phyloP scores from a whole-genome alignment of 2,888 invertebrate species.

The Pogonocherus hispidulus region DNA sequence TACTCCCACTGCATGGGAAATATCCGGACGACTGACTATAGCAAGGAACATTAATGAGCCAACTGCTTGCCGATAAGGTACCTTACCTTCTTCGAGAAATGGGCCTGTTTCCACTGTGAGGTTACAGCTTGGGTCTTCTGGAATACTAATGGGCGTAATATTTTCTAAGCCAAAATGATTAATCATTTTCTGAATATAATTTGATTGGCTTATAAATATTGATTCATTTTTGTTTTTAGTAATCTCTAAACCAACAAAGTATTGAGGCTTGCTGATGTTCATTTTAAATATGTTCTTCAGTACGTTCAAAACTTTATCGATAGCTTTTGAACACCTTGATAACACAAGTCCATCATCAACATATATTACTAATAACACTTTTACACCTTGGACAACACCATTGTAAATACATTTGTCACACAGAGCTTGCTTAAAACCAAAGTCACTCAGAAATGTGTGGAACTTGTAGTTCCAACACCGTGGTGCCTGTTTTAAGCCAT shows the following conservation, averaged over 20 bases:
- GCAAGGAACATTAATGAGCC: too few relatives aligned
- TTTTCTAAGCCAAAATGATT: too few relatives aligned
- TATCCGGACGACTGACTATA: too few relatives aligned
- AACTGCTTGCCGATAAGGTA: too few relatives aligned
- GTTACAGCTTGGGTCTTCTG: too few relatives aligned
- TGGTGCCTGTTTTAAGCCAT: constrained; percentile 35
- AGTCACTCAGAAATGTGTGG: constrained; percentile 10
- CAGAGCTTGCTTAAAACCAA: constrained; percentile 19
- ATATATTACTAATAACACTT: constrained; percentile 17
- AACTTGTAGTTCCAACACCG: constrained; percentile 30
- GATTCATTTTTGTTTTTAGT: constrained; percentile 5
- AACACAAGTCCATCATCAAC: neutral
- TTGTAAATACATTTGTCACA: constrained; percentile 27
- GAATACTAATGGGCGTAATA: too few relatives aligned
- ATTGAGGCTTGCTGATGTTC: constrained; percentile 1
- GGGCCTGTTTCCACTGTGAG: too few relatives aligned
- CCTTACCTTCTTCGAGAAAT: too few relatives aligned
- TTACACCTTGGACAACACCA: too few relatives aligned
- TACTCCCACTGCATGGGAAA: too few relatives aligned
- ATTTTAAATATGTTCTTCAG: constrained; percentile 29
- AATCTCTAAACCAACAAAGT: constrained; percentile 40
- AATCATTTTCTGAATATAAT: too few relatives aligned
- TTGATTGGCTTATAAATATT: too few relatives aligned
- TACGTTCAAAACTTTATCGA: neutral
- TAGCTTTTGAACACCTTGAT: neutral